Evolutionary conservation across 2,113 vertebrate species (phyloP), one percentile per base, ranked within the genome.

Genomic region (Nothobranchius kuhntae): DNA sequence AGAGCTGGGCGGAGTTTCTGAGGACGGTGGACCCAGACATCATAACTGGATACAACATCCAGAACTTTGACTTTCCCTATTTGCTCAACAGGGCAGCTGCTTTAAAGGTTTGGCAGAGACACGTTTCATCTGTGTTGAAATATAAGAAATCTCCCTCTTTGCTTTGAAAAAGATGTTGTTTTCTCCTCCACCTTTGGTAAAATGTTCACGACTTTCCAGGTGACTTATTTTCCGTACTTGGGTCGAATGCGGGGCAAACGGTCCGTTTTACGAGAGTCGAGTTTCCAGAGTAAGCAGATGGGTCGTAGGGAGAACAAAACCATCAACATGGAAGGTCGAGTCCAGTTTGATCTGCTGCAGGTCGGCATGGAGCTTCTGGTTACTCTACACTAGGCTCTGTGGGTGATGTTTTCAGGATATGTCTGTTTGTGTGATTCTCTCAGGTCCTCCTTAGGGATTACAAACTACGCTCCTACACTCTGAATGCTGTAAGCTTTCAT

Each of bases 41-140:
- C 74, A 94, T 98, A 72, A 98, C 96, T 0, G 96, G 96, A 71
- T 98, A 98, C 89, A 97, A 98, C 86, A 97, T 97, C 67, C 96
- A 98, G 84, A 98, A 98, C 84, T 98, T 98, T 47, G 96, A 98
- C 86, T 86, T 98, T 24, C 96, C 96, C 0, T 98, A 96, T 83
- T 91, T 98, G 75, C 86, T 98, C 36, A 94, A 94, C 81, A 92
- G 96, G 64, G 95, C 96, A 3, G 91, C 94, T 51, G 66, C 90
- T 45, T 88, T 96, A 58, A 96, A 96, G 94, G 96, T 89, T 48
- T 62, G 74, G 53, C n/a, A 2, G 13, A 53, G 30, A 7, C 47
- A 26, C 1, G 46, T 71, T 68, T 1, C 5, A 61, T 14, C 9
- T 13, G 0, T 10, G 30, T 71, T n/a, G 1, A 61, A 51, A 9